Evolutionary conservation across 2,113 vertebrate species (phyloP).

Genomic region (Eptesicus fuscus): DNA sequence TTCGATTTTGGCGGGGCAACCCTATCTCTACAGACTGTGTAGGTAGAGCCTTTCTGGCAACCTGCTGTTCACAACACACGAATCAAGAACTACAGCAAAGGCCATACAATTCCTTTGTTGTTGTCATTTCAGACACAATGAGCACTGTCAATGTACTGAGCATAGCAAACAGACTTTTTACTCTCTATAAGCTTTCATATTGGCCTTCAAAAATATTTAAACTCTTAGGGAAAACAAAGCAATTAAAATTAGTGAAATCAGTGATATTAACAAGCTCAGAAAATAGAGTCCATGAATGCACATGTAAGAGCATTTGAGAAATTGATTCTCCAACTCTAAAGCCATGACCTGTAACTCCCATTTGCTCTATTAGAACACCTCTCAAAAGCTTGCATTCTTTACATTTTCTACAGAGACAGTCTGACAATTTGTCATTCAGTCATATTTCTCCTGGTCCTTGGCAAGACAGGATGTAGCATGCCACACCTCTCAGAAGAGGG

Average conservation of each 20-base stretch:
- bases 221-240: not conserved
- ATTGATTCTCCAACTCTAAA: not conserved
- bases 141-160: not conserved
- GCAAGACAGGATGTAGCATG: not conserved
- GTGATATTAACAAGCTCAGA: not conserved
- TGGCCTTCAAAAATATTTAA: not conserved
- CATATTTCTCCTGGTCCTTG: not conserved
- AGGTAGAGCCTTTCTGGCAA: not conserved
- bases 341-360: not conserved
- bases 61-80: not conserved
- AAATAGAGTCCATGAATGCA: not conserved
- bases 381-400: not conserved
- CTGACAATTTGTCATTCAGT: not conserved
- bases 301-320: not conserved
- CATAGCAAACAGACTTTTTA: not conserved
- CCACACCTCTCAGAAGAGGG: not conserved
- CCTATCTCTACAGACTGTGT: not conserved
- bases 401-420: not conserved
- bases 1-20: conserved; percentile 14
- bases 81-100: not conserved
- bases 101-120: not conserved
- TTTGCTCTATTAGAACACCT: not conserved
- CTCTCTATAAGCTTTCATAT: not conserved
- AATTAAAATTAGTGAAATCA: not conserved
- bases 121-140: conserved; percentile 14